Base-by-base conservation (phyloP, 1,140 invertebrate species). In the Meloidogyne floridensis region DNA sequence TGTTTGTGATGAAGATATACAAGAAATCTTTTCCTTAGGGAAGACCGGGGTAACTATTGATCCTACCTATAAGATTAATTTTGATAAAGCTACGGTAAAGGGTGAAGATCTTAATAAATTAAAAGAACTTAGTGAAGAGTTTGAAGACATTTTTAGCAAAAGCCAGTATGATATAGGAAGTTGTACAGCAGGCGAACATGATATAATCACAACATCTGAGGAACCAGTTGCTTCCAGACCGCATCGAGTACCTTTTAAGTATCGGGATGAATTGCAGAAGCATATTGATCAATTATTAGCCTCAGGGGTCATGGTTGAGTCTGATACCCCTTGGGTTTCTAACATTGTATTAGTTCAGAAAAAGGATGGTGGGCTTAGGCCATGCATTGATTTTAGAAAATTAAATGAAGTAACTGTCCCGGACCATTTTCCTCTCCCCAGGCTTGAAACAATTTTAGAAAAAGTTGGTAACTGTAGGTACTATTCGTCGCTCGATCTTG, bases 401-500 rank as follows among this genome's bases (percentile, higher is more conserved):
- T 20, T 20, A 20, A 20, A 20, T 20, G 20, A 20, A 20, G 20
- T 20, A 20, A 20, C 20, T 20, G 20, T 20, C 20, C 20, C 20
- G 20, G 20, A 20, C 20, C 20, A 20, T 20, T 20, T 20, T 20
- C 20, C 20, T 20, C 20, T 1, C 20, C 20, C 20, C 20, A 20
- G 20, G 20, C 20, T 20, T 20, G 20, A 20, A 20, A 20, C 20
- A 20, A 20, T 20, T 20, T 20, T 20, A 20, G 20, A 20, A 20
- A 20, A 20, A 20, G 20, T 20, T 20, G 20, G 20, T 20, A 20
- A 20, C 20, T 77, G 76, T 42, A 51, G 6, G 1, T 77, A 18
- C 5, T 77, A 77, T 42, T 6, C 76, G 8, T 77, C 76, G 0
- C 70, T 77, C 13, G 76, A 77, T 76, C 53, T 77, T 15, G 32